Evolutionary conservation across 2,797 vertebrate species (phyloP), one percentile per base, ranked within the genome.

Genomic region (Pseudochromis fuscus): DNA sequence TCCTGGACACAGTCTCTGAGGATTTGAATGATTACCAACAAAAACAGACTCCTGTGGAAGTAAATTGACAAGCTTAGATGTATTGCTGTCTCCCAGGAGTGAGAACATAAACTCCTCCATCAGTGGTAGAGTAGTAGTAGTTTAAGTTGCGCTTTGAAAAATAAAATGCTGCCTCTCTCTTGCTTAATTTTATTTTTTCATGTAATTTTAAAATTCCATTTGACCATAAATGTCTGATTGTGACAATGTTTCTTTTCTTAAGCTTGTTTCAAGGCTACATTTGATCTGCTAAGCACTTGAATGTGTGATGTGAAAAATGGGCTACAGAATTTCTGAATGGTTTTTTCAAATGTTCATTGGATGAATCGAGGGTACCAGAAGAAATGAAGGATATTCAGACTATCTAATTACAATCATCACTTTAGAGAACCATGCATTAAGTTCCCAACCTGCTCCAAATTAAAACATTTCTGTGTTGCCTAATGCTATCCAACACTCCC

Each of bases 381-480:
- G 5, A 51, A 55, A 66, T 21, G 18, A 19, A 37, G n/a, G n/a
- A 35, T 45, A 60, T 51, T 72, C 13, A 46, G 35, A 56, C 19
- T 59, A n/a, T 35, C 31, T 46, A n/a, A 55, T 57, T 10, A 33
- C 27, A 31, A 7, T 64, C 60, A 57, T 31, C 31, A 61, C 24
- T 18, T 67, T 24, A 52, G 40, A n/a, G 42, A 53, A n/a, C 9
- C 18, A 11, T 33, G n/a, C 53, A 9, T 49, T 25, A 25, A 28
- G 25, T 59, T 46, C 27, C 45, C 33, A 59, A 19, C 35, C 15
- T n/a, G 37, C 38, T 40, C 18, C 21, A 72, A 38, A 72, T 75
- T 13, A 55, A 31, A 66, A 44, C 52, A 19, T 56, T 23, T 66
- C 44, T 52, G 25, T 6, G n/a, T 5, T 38, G 61, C 21, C 53